Evolutionary conservation across 2,797 vertebrate genomes (phyloP).

Genomic region (Hyperoplus immaculatus): DNA sequence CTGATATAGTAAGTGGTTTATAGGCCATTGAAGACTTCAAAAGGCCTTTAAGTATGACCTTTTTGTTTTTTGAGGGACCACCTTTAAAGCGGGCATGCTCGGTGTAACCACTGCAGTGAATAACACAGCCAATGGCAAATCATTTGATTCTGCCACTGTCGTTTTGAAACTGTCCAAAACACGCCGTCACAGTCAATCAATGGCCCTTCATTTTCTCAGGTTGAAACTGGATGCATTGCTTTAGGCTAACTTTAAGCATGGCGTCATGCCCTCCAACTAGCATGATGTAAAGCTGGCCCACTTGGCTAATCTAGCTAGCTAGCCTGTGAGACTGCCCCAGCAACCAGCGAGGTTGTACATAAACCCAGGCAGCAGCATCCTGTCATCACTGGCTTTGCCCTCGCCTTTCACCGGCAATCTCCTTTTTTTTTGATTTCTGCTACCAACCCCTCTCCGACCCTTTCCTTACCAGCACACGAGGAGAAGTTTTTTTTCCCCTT

Average conservation of each 20-base stretch:
- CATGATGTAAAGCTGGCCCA: constrained; percentile 43
- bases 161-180: constrained; percentile 19
- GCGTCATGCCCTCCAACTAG: constrained; percentile 6
- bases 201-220: constrained; percentile 9
- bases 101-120: constrained; percentile 53
- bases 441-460: not conserved
- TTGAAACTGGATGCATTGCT: constrained; percentile 6
- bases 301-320: constrained; percentile 41
- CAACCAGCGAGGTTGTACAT: constrained; percentile 32
- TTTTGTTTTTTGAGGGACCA: constrained; percentile 58
- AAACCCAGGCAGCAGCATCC: constrained; percentile 51
- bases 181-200: not conserved
- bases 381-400: constrained; percentile 46
- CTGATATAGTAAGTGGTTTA: constrained; percentile 40
- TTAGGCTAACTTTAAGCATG: constrained; percentile 4
- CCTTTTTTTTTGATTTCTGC: constrained; percentile 23
- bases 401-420: constrained; percentile 35
- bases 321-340: constrained; percentile 30
- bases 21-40: constrained; percentile 34
- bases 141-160: constrained; percentile 28
- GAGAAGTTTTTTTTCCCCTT: constrained; percentile 13
- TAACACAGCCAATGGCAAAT: constrained; percentile 40
- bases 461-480: constrained; percentile 4
- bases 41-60: constrained; percentile 63
- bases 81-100: constrained; percentile 21